These are phyloP conservation scores for Apotomis turbidana DNA, from an alignment of 2,888 invertebrate genomes.

Conservation along the genomic window DNA sequence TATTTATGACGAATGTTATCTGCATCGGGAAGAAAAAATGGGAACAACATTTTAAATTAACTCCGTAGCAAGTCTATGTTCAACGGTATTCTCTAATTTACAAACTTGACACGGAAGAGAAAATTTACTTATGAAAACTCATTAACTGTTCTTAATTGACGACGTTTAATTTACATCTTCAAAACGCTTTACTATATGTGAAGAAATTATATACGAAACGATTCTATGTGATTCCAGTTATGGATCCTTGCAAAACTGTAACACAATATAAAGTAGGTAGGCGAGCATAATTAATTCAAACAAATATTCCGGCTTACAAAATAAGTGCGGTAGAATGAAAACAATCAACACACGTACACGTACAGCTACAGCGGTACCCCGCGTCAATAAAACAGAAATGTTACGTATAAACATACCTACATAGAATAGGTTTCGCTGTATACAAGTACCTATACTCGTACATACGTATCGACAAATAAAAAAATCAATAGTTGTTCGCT, in stretches of 20 bases:
- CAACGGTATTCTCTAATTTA: slow-evolving; percentile 18
- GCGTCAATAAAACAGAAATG: slow-evolving; percentile 66
- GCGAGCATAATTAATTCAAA: slow-evolving; percentile 62
- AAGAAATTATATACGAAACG: background rate
- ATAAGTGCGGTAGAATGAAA: slow-evolving; percentile 54
- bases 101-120: slow-evolving; percentile 15
- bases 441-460: slow-evolving; percentile 3
- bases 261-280: slow-evolving; percentile 53
- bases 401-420: slow-evolving; percentile 46
- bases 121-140: slow-evolving; percentile 31
- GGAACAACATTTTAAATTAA: slow-evolving; percentile 14
- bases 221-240: slow-evolving; percentile 1
- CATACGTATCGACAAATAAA: background rate
- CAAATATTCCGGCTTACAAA: slow-evolving; percentile 47
- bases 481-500: background rate
- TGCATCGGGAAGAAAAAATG: slow-evolving; percentile 17
- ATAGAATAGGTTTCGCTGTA: background rate
- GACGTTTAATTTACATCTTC: slow-evolving; percentile 11
- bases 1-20: slow-evolving; percentile 37
- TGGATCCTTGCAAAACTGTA: slow-evolving; percentile 35
- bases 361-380: slow-evolving; percentile 40
- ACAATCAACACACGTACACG: slow-evolving; percentile 49
- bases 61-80: background rate
- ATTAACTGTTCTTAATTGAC: slow-evolving; percentile 25
- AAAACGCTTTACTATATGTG: slow-evolving; percentile 11